Evolutionary conservation across 1,140 invertebrate species (phyloP), one percentile per base, ranked within the genome.

Genomic region (Diuraphis noxia): DNA sequence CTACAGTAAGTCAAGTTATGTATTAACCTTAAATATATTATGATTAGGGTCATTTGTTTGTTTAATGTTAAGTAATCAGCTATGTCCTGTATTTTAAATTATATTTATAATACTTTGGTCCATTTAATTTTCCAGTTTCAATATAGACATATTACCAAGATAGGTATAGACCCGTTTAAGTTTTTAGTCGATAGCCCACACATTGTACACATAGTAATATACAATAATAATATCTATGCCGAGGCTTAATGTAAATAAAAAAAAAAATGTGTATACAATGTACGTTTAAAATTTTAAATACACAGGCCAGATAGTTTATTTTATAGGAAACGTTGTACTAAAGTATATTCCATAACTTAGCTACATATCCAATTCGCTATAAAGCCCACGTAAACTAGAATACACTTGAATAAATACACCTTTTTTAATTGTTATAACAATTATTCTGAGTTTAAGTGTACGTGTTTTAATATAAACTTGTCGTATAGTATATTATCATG

Each of bases 341-440:
- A 79, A 79, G 56, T 72, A 72, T 72, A n/a, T n/a, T 41, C 81
- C 30, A 41, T 38, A 25, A 82, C 81, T 82, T 82, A 23, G 4
- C 25, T 30, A 25, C 25, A 30, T 41, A n/a, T 84, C 7, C 21
- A 84, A 84, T 84, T 84, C 5, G 41, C 6, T 84, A 43, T 84
- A n/a, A n/a, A 41, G 41, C 36, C 17, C 13, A n/a, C 41, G 4
- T 84, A 72, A 72, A 72, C 56, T 7, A 72, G 30, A 81, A 40
- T 46, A 84, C 82, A 84, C 82, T 84, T 84, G 82, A 43, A 41
- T 84, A 84, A 84, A 84, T 84, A 84, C 30, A 84, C 25, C n/a
- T 84, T 41, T 84, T 41, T 82, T 82, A 84, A 84, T 84, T 84
- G 82, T 41, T 21, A 43, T 19, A 84, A 43, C n/a, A 82, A n/a